A percentile compares a stretch with the other conserved stretches of the same genome.
Conservation (phyloP, 2,797 vertebrate species). For the Morus bassanus region DNA sequence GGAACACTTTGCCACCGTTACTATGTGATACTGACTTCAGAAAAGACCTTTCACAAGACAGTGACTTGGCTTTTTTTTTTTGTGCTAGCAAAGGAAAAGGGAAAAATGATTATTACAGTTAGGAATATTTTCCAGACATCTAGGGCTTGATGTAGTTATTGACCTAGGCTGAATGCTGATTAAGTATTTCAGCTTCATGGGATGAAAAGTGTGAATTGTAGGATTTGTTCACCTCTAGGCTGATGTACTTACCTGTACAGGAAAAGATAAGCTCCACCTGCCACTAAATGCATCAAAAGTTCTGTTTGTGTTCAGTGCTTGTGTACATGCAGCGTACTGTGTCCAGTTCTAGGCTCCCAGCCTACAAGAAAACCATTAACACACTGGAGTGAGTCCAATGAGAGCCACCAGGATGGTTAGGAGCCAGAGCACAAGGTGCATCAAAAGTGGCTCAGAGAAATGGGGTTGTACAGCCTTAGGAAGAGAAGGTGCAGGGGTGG, state of each 20-base stretch:
- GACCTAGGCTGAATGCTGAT: background rate
- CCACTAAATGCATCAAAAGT: background rate
- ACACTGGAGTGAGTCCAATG: background rate
- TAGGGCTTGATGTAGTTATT: background rate
- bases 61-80: background rate
- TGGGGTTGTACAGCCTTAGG: background rate
- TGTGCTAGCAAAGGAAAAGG: background rate
- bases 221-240: background rate
- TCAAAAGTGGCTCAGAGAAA: background rate
- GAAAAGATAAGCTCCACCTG: fast-evolving
- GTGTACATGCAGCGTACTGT: background rate
- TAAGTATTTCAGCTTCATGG: background rate
- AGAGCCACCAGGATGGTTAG: background rate
- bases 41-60: background rate
- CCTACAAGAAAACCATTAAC: background rate
- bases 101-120: background rate
- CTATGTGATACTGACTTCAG: background rate
- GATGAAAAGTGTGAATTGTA: background rate
- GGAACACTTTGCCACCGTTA: background rate
- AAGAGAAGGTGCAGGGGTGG: background rate
- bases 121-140: background rate
- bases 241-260: background rate
- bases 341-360: background rate
- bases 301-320: background rate
- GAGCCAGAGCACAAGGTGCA: background rate